phyloP scores from a whole-genome alignment of 2,113 vertebrate species.

The Daubentonia madagascariensis region DNA sequence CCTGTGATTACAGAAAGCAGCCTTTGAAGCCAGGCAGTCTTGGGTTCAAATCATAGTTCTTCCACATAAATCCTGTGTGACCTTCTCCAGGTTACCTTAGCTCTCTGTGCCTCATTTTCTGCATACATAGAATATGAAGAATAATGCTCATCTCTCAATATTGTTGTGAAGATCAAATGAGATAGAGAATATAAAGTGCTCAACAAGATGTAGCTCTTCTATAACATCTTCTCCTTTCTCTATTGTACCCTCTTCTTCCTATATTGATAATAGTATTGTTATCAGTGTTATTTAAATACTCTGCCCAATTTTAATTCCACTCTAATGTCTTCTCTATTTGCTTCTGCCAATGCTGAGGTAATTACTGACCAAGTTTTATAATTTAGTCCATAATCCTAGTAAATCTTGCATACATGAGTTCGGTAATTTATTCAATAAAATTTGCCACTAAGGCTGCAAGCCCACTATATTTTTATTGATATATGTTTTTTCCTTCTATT shows the following conservation, averaged over 20 bases:
- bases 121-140: background rate
- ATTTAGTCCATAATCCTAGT: background rate
- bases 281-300: background rate
- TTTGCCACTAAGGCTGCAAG: background rate
- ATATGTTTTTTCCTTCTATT: background rate
- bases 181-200: background rate
- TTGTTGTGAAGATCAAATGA: background rate
- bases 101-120: background rate
- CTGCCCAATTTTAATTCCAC: background rate
- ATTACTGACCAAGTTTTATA: background rate
- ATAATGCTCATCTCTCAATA: background rate
- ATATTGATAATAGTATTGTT: background rate
- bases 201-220: background rate
- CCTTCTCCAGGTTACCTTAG: background rate
- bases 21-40: background rate
- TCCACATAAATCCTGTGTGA: too few species aligned
- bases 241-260: background rate
- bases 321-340: background rate
- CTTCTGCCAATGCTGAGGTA: background rate
- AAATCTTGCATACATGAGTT: background rate
- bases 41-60: background rate
- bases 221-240: background rate
- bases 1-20: background rate
- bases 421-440: background rate
- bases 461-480: background rate